Evolutionary conservation across 1,140 invertebrate genomes (phyloP).

Genomic region (Oryzaephilus surinamensis): DNA sequence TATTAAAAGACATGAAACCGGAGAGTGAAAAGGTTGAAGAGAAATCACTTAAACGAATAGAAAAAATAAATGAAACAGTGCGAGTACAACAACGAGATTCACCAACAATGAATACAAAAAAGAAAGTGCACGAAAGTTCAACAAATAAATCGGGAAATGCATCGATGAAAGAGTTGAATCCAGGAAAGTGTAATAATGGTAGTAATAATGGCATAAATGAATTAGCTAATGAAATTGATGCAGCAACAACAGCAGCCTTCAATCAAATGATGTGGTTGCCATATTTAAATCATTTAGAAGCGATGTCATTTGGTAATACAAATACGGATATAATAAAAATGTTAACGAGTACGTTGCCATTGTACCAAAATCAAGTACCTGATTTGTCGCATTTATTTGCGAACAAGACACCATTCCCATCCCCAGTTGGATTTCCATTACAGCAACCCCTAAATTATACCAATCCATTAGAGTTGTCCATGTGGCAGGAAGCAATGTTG

Average conservation of each 20-base stretch:
- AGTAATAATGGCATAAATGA: too few relatives aligned
- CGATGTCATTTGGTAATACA: slow-evolving; percentile 28
- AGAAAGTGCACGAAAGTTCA: not conserved
- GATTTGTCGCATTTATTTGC: slow-evolving; percentile 42
- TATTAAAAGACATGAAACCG: slow-evolving; percentile 5
- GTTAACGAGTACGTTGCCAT: slow-evolving; percentile 30
- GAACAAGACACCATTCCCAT: slow-evolving; percentile 26
- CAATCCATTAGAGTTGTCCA: slow-evolving; percentile 49
- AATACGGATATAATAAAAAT: slow-evolving; percentile 42
- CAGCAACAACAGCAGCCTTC: slow-evolving; percentile 52
- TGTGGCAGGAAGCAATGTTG: slow-evolving; percentile 55
- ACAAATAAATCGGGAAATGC: not conserved
- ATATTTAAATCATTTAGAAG: slow-evolving; percentile 51
- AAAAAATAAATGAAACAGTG: too few relatives aligned
- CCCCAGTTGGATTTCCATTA: slow-evolving; percentile 38
- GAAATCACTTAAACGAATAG: not conserved
- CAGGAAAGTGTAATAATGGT: too few relatives aligned
- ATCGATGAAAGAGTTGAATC: not conserved
- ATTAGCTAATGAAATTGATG: slow-evolving; percentile 50
- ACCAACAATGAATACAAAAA: too few relatives aligned
- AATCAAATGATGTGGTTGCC: slow-evolving; percentile 61
- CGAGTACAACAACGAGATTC: too few relatives aligned
- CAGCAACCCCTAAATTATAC: slow-evolving; percentile 40
- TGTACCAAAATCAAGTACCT: slow-evolving; percentile 36
- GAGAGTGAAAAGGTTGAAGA: not conserved